phyloP scores from a whole-genome alignment of 1,140 invertebrate genomes.

The Drosophila teissieri region DNA sequence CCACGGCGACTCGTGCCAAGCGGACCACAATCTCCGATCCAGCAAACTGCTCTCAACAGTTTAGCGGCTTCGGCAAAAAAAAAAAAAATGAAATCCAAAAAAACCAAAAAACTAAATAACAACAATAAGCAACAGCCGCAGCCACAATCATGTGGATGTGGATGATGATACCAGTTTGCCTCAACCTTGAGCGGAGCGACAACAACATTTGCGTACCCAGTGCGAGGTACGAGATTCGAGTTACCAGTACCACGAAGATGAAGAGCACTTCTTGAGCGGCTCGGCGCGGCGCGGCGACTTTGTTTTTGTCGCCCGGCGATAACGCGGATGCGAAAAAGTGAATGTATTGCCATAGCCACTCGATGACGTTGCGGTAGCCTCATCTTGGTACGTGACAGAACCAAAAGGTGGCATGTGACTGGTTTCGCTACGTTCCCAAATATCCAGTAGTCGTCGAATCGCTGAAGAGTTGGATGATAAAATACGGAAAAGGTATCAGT shows the following conservation, averaged over 20 bases:
- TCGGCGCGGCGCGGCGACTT: slow-evolving; percentile 34
- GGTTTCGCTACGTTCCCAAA: slow-evolving; percentile 50
- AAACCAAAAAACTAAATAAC: background rate
- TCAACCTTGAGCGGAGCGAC: slow-evolving; percentile 71
- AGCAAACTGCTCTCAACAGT: slow-evolving; percentile 45
- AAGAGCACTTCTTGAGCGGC: slow-evolving; percentile 74
- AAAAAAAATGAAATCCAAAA: slow-evolving; percentile 1
- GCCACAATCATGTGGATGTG: slow-evolving; percentile 31
- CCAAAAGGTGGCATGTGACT: slow-evolving; percentile 73
- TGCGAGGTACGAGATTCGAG: slow-evolving; percentile 41
- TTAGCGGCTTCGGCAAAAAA: slow-evolving; percentile 28
- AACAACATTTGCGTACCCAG: slow-evolving; percentile 73
- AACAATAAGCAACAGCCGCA: slow-evolving; percentile 19
- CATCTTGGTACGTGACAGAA: slow-evolving; percentile 70
- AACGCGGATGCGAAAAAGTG: slow-evolving; percentile 79
- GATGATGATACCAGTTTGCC: slow-evolving; percentile 78
- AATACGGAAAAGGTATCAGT: slow-evolving; percentile 2
- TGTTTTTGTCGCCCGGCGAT: slow-evolving; percentile 38
- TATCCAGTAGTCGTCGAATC: slow-evolving; percentile 17
- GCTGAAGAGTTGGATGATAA: background rate
- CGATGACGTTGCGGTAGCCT: slow-evolving; percentile 65
- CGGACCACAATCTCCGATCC: slow-evolving; percentile 29
- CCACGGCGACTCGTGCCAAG: slow-evolving; percentile 74
- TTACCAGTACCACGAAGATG: slow-evolving; percentile 65
- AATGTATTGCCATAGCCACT: slow-evolving; percentile 75